Conservation (phyloP, 1,140 invertebrate genomes). For the Vanessa tameamea region DNA sequence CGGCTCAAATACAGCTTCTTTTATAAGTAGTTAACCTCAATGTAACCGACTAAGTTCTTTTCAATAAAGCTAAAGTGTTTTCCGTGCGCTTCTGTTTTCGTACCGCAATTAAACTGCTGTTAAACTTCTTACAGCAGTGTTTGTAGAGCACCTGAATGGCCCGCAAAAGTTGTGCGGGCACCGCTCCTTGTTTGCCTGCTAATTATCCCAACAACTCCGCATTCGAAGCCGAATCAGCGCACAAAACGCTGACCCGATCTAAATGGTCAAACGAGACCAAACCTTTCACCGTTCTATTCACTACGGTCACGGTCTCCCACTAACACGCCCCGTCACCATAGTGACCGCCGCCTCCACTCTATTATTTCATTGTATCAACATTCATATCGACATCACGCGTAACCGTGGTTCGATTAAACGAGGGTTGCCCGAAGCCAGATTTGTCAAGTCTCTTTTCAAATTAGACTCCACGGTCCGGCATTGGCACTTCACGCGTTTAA, state of each 20-base stretch:
- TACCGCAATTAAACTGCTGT: slow-evolving; percentile 79
- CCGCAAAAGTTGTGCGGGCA: slow-evolving; percentile 67
- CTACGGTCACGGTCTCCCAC: slow-evolving; percentile 64
- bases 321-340: slow-evolving; percentile 67
- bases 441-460: slow-evolving; percentile 77
- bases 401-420: slow-evolving; percentile 67
- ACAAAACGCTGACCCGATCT: slow-evolving; percentile 71
- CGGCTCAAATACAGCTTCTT: slow-evolving; percentile 49
- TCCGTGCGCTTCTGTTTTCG: slow-evolving; percentile 77
- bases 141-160: slow-evolving; percentile 77
- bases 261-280: slow-evolving; percentile 72
- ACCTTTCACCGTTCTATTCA: slow-evolving; percentile 63
- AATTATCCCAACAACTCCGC: slow-evolving; percentile 71
- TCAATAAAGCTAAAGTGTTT: slow-evolving; percentile 73
- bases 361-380: slow-evolving; percentile 78
- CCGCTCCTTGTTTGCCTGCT: slow-evolving; percentile 78
- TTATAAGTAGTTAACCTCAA: slow-evolving; percentile 63
- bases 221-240: slow-evolving; percentile 53
- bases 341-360: slow-evolving; percentile 66
- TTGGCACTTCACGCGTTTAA: slow-evolving; percentile 76
- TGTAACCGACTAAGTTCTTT: slow-evolving; percentile 72
- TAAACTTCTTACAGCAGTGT: slow-evolving; percentile 77
- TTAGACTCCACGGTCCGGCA: slow-evolving; percentile 70
- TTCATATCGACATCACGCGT: slow-evolving; percentile 74
- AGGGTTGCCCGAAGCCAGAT: slow-evolving; percentile 76